Conservation (phyloP, 2,888 invertebrate genomes). For the Cecidostiba fungosa region DNA sequence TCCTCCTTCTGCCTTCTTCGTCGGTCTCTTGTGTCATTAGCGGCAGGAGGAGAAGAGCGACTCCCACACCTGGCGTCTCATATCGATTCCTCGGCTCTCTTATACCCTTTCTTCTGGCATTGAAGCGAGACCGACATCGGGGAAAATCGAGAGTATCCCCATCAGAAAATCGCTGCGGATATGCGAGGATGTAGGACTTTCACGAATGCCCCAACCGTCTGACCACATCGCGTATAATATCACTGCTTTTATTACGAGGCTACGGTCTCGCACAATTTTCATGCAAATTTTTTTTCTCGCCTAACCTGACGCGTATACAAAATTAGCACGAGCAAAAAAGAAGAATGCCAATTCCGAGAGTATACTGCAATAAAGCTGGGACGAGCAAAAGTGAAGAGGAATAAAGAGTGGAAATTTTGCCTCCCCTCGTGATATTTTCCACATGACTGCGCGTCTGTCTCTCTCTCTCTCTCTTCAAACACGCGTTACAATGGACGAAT, state of each 20-base stretch:
- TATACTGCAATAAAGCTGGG: background rate
- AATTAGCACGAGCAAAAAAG: background rate
- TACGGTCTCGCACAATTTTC: background rate
- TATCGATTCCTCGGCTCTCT: conserved; percentile 21
- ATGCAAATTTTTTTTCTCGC: background rate
- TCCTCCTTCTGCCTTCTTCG: background rate
- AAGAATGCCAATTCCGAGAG: background rate
- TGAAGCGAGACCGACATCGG: too few relatives aligned
- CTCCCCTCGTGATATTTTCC: conserved; percentile 38
- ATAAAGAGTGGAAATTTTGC: conserved; percentile 20
- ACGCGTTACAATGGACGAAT: conserved; percentile 54
- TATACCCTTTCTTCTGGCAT: background rate
- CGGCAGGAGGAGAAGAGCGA: too few relatives aligned
- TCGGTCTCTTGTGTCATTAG: conserved; percentile 42
- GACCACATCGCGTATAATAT: background rate
- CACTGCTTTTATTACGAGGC: background rate
- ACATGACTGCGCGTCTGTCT: conserved; percentile 51
- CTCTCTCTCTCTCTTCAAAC: background rate
- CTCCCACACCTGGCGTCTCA: background rate
- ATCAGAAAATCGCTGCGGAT: too few relatives aligned
- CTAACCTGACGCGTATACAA: background rate
- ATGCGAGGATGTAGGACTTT: too few relatives aligned
- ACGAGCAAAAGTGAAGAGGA: background rate
- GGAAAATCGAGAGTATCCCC: too few relatives aligned
- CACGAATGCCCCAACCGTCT: too few relatives aligned